Base-by-base conservation (phyloP, 2,888 invertebrate genomes). In the Platycheirus albimanus region DNA sequence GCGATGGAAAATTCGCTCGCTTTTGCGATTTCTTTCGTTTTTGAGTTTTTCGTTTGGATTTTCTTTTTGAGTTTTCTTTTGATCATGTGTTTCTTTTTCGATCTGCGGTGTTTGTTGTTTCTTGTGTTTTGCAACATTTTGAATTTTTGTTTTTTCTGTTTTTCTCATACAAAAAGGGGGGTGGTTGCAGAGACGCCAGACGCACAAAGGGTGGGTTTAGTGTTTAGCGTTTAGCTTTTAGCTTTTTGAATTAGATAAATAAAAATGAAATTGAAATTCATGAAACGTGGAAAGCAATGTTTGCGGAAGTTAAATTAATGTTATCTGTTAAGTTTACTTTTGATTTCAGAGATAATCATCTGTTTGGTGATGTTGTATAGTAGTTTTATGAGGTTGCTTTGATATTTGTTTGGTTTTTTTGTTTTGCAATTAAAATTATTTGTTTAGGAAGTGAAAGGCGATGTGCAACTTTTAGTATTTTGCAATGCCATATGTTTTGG, bases 1-100 rank as follows among this genome's bases (percentile, higher is more conserved):
- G 87, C 86, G 85, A 76, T 64, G 74, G 66, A 58, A 77, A 56
- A 71, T 78, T 76, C 67, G 83, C 58, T 75, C 19, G 24, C 47
- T 83, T 79, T 79, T 79, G 75, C 74, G 70, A 56, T 74, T 52
- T 75, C 74, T 70, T 75, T 30, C 61, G 61, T 75, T 69, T 43
- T 13, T 0, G 58, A 63, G 64, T 11, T 75, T 43, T 58, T 66
- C 63, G 43, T 43, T 58, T 66, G 52, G 43, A 38, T 70, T 56
- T 74, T 63, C 54, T 63, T n/a, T 36, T n/a, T 36, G 6, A 54
- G 69, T 63, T 75, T 52, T 58, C 33, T 38, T 43, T 69, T 69
- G 15, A 76, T 70, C 58, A 79, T 28, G 43, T 54, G 54, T 20
- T 78, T 49, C 13, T 56, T 10, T 63, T 81, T 52, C 84, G 58